These are phyloP conservation scores for Laterallus jamaicensis DNA, from an alignment of 2,113 vertebrate species.

Conservation along the genomic window DNA sequence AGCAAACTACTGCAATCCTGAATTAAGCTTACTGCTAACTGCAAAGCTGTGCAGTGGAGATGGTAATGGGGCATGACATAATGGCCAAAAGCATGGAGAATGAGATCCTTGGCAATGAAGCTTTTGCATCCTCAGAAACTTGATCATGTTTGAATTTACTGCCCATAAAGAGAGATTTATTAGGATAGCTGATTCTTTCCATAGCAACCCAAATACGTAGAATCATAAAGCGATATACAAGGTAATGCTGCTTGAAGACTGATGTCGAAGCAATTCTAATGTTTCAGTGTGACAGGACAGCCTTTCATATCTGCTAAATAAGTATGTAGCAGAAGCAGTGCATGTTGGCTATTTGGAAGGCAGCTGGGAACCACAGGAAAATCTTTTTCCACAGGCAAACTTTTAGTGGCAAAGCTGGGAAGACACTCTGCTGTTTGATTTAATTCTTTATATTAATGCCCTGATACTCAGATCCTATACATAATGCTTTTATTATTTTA, in stretches of 20 bases:
- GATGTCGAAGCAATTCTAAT: not conserved
- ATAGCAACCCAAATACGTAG: slow-evolving; percentile 17
- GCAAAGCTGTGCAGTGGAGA: slow-evolving; percentile 1
- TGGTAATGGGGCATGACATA: slow-evolving; percentile 28
- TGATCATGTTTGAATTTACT: slow-evolving; percentile 51
- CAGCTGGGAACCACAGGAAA: not conserved
- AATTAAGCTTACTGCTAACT: slow-evolving; percentile 13
- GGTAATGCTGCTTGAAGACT: slow-evolving; percentile 26
- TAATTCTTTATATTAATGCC: not conserved
- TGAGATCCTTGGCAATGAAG: slow-evolving; percentile 23
- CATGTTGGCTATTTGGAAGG: not conserved
- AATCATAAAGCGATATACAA: not conserved
- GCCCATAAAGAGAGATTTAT: slow-evolving; percentile 47
- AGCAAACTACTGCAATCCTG: not conserved
- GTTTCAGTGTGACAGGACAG: not conserved
- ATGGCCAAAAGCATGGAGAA: slow-evolving; percentile 29
- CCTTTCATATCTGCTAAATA: slow-evolving; percentile 2
- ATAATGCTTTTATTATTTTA: not conserved
- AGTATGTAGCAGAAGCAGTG: not conserved
- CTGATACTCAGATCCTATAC: not conserved
- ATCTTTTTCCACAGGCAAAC: not conserved
- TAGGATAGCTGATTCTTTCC: not conserved
- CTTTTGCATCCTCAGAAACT: slow-evolving; percentile 17
- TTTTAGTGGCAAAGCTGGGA: not conserved
- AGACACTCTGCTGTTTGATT: not conserved